These are phyloP conservation scores for Parnassius glacialis DNA, from an alignment of 2,888 invertebrate genomes.

Conservation along the genomic window DNA sequence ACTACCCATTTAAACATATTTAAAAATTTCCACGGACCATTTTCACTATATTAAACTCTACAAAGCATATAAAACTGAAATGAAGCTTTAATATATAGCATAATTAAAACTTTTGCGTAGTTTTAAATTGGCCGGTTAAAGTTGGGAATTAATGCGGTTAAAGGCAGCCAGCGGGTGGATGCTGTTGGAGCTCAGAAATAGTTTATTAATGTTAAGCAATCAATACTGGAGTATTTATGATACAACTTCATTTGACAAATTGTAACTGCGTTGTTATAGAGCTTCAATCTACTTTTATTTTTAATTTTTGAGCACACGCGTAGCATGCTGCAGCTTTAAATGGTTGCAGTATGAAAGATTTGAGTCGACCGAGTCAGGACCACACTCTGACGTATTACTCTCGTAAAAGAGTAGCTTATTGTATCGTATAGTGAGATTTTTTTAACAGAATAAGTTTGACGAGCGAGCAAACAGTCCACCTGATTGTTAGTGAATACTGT, in stretches of 20 bases:
- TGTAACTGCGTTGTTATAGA: not conserved
- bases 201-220: conserved; percentile 6
- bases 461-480: too few relatives aligned
- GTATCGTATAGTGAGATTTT: too few relatives aligned
- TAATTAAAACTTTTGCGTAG: conserved; percentile 29
- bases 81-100: conserved; percentile 19
- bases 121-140: conserved; percentile 35
- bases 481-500: too few relatives aligned
- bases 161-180: not conserved
- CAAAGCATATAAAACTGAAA: conserved; percentile 1
- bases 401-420: too few relatives aligned
- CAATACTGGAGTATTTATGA: not conserved
- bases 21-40: not conserved
- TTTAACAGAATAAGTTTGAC: too few relatives aligned
- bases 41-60: not conserved
- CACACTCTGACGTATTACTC: too few relatives aligned
- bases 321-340: too few relatives aligned
- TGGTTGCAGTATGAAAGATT: too few relatives aligned
- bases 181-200: not conserved
- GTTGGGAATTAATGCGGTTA: conserved; percentile 23
- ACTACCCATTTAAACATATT: not conserved
- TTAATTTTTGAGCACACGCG: too few relatives aligned
- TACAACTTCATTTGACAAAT: not conserved
- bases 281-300: too few relatives aligned
- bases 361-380: too few relatives aligned